These are phyloP conservation scores for Xanthia icteritia DNA, from an alignment of 2,888 invertebrate species.

Conservation along the genomic window DNA sequence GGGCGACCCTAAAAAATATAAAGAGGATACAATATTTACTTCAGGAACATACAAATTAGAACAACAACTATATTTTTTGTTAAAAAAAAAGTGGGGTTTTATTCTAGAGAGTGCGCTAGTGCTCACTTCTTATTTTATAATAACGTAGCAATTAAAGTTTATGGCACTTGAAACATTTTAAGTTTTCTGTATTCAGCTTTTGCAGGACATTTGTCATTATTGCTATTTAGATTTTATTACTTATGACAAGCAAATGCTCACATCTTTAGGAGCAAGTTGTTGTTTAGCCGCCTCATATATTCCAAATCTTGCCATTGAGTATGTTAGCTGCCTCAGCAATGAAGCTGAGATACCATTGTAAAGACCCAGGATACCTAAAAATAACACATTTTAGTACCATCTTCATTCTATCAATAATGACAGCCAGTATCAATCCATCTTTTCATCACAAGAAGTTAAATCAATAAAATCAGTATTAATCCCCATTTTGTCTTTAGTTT, in stretches of 20 bases:
- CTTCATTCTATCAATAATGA: not conserved
- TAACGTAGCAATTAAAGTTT: not conserved
- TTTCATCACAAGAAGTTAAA: not conserved
- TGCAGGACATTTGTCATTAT: not conserved
- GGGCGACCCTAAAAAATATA: constrained; percentile 86
- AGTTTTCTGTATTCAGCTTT: not conserved
- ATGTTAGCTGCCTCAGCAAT: constrained; percentile 97
- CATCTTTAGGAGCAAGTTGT: constrained; percentile 84
- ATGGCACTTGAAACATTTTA: not conserved
- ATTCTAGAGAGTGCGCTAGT: no score
- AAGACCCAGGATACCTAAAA: constrained; percentile 94
- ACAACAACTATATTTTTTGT: no score
- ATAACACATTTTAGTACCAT: constrained; percentile 28
- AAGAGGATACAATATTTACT: not conserved
- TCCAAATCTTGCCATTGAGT: constrained; percentile 96
- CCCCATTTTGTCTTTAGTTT: not conserved
- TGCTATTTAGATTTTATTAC: no score
- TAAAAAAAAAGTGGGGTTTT: not conserved
- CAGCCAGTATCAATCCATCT: not conserved
- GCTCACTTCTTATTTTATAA: not conserved
- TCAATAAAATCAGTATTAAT: not conserved
- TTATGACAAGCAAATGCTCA: constrained; percentile 68
- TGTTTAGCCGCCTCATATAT: constrained; percentile 95
- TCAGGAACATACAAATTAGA: not conserved
- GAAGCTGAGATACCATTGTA: constrained; percentile 99